Evolutionary conservation across 2,113 vertebrate species (phyloP).

Genomic region (human): GRCh38 chr16:64732001-64732500

Average conservation of each 20-base stretch:
- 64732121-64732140: background rate
- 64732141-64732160: background rate
- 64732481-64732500: background rate
- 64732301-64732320: background rate
- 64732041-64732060: background rate
- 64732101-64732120: slow-evolving; percentile 1
- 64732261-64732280: background rate
- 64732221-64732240: slow-evolving; percentile 23
- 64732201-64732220: slow-evolving; percentile 9
- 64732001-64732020: background rate
- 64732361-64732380: background rate
- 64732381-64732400: background rate
- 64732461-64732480: background rate
- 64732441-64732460: background rate
- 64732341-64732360: background rate
- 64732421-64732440: background rate
- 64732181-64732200: background rate
- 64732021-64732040: background rate
- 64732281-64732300: slow-evolving; percentile 3
- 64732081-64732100: background rate
- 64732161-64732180: background rate
- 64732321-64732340: background rate
- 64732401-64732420: background rate
- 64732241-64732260: background rate
- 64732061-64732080: background rate